Evolutionary conservation across 2,113 vertebrate genomes (phyloP), one percentile per base, ranked within the genome.

Genomic region (Butastur rufipennis): DNA sequence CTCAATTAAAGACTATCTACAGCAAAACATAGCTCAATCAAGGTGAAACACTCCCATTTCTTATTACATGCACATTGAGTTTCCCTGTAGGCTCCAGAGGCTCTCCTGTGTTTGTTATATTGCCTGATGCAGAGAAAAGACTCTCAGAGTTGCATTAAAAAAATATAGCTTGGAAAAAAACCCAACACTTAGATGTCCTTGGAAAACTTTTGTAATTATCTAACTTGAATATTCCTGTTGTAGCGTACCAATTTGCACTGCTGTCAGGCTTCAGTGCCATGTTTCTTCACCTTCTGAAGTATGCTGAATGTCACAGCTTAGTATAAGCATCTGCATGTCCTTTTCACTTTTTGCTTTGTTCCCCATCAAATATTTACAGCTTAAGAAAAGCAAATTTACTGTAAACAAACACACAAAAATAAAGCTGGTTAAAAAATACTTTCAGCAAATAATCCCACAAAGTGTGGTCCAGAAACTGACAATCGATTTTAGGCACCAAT

Each of bases 151-250:
- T 94, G 34, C 15, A 29, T 79, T 92, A 61, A 48, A 88, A 88
- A 80, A 74, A 59, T 36, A n/a, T 14, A 67, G 32, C 43, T 58
- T 45, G 9, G 63, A 8, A 31, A 88, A 83, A 36, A 59, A 12
- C 0, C 9, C 12, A 45, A 22, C 5, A 34, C 3, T 3, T 38
- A 63, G 74, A 80, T 45, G 86, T 93, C 94, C 92, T 98, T 97
- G 93, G 87, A 91, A 95, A 95, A 95, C 89, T 93, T 94, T 70
- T 65, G 62, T 79, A 80, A 67, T 82, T 78, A 78, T 72, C 63
- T 50, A 72, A 90, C 74, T 90, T 86, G 47, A 86, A 52, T 77
- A 65, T 93, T 77, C 62, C 10, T 67, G 50, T 53, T 62, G 52
- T 40, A 70, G 43, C 4, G 15, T 50, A 50, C 9, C 32, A 21